Base-by-base conservation (phyloP, 2,888 invertebrate species). In the Idaea straminata region DNA sequence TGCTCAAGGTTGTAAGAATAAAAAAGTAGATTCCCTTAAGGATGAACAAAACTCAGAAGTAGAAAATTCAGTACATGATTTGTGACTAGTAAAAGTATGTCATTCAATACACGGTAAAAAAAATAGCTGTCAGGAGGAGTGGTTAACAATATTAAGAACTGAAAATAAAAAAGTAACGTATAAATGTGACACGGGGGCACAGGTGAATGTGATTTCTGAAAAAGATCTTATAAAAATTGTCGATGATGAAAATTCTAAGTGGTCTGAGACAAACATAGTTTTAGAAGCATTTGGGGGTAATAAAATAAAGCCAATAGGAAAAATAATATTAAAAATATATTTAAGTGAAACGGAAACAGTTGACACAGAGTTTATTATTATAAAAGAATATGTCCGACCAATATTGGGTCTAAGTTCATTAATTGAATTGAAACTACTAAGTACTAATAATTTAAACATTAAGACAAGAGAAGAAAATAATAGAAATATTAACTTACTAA, bases 401-500 rank as follows among this genome's bases (percentile, higher is more conserved):
- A 70, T 70, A 25, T 15, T 69, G 5, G 68, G 70, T 3, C 35
- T 62, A 35, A 59, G 34, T 38, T 64, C 61, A 64, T 62, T 70
- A 62, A 61, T 61, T 38, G n/a, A 64, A 64, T 25, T 68, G 10
- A 68, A 68, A n/a, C n/a, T 66, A 35, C 13, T 47, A 47, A 5
- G 10, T 47, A 47, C 47, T 47, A 47, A 47, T 47, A 47, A 47
- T 47, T 7, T 47, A 10, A 10, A 10, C 13, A 47, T 47, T 7
- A 47, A 13, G 47, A 7, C 47, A 47, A 2, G 10, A 10, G 10
- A 5, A 47, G 35, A 66, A 57, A 62, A 58, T 63, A 64, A 62
- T 66, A 61, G 35, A 16, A 66, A 66, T 61, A 63, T 47, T 16
- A 35, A 59, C 35, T 61, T 35, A n/a, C 34, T 57, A 38, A 64